Percentiles rank a stretch among this genome's conserved stretches.
These are phyloP conservation scores for Anguilla rostrata DNA, from an alignment of 2,113 vertebrate genomes.

Conservation along the genomic window DNA sequence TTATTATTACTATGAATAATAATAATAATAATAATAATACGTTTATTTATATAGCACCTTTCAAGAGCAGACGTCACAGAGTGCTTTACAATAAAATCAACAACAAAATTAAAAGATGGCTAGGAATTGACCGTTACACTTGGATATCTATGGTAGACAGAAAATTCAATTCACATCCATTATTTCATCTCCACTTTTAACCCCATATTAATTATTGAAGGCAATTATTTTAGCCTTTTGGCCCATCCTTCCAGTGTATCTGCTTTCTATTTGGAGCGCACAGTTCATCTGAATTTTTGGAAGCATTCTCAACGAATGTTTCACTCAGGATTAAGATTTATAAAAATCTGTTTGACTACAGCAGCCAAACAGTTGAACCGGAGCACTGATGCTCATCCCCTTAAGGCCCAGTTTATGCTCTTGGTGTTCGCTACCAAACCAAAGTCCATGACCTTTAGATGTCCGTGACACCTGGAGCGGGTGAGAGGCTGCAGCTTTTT, in stretches of 20 bases:
- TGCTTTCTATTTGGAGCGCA: neutral
- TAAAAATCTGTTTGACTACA: neutral
- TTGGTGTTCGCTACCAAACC: neutral
- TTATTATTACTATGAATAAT: too few relatives aligned
- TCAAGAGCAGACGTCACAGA: too few relatives aligned
- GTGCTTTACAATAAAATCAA: too few relatives aligned
- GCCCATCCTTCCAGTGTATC: neutral
- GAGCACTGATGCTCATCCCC: neutral
- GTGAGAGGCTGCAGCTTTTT: too few relatives aligned
- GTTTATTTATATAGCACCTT: too few relatives aligned
- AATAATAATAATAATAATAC: too few relatives aligned
- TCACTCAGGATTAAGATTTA: neutral
- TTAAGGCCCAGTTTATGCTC: neutral
- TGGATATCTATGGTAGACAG: neutral
- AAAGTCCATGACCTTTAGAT: neutral
- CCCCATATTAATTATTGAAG: neutral
- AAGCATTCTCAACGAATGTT: neutral
- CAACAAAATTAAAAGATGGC: neutral
- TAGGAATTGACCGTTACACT: neutral
- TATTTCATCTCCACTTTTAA: neutral
- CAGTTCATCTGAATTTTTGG: neutral
- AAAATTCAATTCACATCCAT: slow-evolving; percentile 15
- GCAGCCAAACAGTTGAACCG: neutral
- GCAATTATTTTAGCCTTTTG: neutral
- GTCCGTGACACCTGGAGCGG: too few relatives aligned